Conservation (phyloP, 37 sponge, comb jelly and placozoan species). For the Beroe ovata region DNA sequence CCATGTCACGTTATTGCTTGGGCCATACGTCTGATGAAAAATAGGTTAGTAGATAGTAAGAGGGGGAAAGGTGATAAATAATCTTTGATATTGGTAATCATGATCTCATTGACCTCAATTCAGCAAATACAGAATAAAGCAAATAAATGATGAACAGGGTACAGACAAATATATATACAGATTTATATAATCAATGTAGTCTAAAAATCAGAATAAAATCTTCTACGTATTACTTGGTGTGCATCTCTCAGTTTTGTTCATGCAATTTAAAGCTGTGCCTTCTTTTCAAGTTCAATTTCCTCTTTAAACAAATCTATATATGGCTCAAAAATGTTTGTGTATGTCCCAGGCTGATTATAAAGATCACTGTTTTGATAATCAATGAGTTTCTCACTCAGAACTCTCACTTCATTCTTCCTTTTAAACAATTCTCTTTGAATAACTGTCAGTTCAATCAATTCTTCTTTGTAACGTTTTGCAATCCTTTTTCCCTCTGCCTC, state of each 20-base stretch:
- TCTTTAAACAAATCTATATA: slow-evolving; percentile 46
- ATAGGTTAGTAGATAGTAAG: too few relatives aligned
- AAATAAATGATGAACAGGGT: too few relatives aligned
- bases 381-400: slow-evolving; percentile 52
- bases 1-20: not conserved
- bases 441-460: slow-evolving; percentile 24
- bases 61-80: too few relatives aligned
- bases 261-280: not conserved
- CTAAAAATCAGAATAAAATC: too few relatives aligned
- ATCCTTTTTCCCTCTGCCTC: not conserved
- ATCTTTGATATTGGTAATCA: too few relatives aligned
- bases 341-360: slow-evolving; percentile 52
- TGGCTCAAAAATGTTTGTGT: slow-evolving; percentile 40
- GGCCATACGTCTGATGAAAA: too few relatives aligned
- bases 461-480: slow-evolving; percentile 11
- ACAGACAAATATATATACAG: too few relatives aligned
- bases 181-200: too few relatives aligned
- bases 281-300: slow-evolving; percentile 20
- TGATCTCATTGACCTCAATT: too few relatives aligned
- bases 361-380: slow-evolving; percentile 62
- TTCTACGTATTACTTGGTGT: too few relatives aligned
- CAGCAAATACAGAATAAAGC: too few relatives aligned
- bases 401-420: slow-evolving; percentile 59
- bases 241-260: too few relatives aligned
- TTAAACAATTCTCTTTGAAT: slow-evolving; percentile 58